Conservation (phyloP, 2,797 vertebrate genomes). For the Podarcis siculus region DNA sequence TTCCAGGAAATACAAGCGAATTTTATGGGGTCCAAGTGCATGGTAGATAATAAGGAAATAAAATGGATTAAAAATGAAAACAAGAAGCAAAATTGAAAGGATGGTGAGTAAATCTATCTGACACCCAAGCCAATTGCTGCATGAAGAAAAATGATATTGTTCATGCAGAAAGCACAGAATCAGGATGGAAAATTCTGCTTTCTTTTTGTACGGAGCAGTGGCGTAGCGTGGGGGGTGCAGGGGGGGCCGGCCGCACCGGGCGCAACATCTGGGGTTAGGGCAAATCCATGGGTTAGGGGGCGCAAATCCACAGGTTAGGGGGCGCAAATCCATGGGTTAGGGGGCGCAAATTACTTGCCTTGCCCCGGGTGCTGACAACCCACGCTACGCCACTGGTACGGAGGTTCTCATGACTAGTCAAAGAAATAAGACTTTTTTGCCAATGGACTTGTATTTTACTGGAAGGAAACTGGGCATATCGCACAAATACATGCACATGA, state of each 20-base stretch:
- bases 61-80: neutral
- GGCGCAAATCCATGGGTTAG: too few relatives aligned
- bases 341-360: too few relatives aligned
- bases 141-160: neutral
- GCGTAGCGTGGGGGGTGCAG: too few relatives aligned
- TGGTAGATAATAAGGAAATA: neutral
- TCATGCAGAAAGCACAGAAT: neutral
- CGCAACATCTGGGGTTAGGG: too few relatives aligned
- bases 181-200: neutral
- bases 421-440: neutral
- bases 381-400: too few relatives aligned
- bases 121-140: neutral
- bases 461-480: neutral
- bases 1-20: neutral
- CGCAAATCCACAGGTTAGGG: too few relatives aligned
- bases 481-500: neutral
- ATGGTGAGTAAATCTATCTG: neutral
- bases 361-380: too few relatives aligned
- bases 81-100: neutral
- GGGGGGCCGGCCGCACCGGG: too few relatives aligned
- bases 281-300: too few relatives aligned
- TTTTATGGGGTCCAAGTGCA: neutral
- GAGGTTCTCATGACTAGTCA: neutral
- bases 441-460: neutral
- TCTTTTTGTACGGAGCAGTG: neutral